A percentile compares a stretch with the other conserved stretches of the same genome.
phyloP scores from a whole-genome alignment of 2,888 invertebrate genomes.

The Cybosia mesomella region DNA sequence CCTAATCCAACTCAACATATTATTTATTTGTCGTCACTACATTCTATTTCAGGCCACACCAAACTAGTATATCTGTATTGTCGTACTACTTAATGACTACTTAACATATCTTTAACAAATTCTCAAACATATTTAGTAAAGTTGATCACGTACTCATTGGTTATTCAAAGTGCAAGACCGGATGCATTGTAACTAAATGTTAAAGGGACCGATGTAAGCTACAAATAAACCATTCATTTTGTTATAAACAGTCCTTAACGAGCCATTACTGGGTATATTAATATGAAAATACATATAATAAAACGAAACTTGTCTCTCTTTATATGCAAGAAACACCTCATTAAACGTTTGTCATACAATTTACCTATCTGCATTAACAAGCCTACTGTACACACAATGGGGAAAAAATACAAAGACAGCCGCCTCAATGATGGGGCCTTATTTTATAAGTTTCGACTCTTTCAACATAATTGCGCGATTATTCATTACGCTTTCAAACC shows the following conservation, averaged over 20 bases:
- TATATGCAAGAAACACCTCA: conserved; percentile 74
- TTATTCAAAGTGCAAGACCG: conserved; percentile 68
- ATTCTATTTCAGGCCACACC: too few relatives aligned
- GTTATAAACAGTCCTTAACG: conserved; percentile 65
- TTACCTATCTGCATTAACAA: conserved; percentile 64
- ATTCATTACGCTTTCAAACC: background rate
- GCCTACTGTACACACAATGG: conserved; percentile 64
- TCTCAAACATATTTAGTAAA: conserved; percentile 43
- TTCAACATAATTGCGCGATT: conserved; percentile 32
- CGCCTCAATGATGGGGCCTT: conserved; percentile 47
- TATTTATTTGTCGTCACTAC: too few relatives aligned
- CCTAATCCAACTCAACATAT: background rate
- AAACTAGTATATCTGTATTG: too few relatives aligned
- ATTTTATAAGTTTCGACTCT: conserved; percentile 36
- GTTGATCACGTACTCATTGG: conserved; percentile 61
- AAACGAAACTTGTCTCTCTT: conserved; percentile 58
- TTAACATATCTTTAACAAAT: conserved; percentile 25
- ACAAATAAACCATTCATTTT: conserved; percentile 71
- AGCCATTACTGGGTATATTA: conserved; percentile 59
- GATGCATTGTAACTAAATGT: conserved; percentile 65
- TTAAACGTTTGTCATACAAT: conserved; percentile 74
- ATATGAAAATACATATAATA: conserved; percentile 60
- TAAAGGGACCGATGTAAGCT: conserved; percentile 58
- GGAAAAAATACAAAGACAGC: conserved; percentile 72
- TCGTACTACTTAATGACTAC: conserved; percentile 20